phyloP scores from a whole-genome alignment of 1,140 invertebrate species.

The Cyphomyrmex costatus region DNA sequence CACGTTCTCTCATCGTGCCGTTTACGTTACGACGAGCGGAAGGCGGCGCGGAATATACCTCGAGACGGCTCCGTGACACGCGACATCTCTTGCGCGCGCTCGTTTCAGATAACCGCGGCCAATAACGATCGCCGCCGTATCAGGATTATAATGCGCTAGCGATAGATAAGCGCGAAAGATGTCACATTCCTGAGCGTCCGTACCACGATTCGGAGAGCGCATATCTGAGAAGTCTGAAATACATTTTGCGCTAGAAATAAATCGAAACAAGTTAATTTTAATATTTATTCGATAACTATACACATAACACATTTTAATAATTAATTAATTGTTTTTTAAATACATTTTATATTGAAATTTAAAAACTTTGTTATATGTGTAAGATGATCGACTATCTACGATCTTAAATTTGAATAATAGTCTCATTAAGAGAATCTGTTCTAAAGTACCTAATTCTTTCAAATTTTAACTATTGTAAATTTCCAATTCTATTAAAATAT shows the following conservation, averaged over 20 bases:
- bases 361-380: not conserved
- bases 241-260: not conserved
- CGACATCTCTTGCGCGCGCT: not conserved
- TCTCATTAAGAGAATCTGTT: not conserved
- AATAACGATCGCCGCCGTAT: conserved; percentile 14
- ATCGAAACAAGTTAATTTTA: not conserved
- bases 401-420: not conserved
- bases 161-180: not conserved
- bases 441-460: no score
- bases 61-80: conserved; percentile 19
- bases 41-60: conserved; percentile 19
- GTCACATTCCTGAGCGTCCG: not conserved
- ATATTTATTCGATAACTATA: not conserved
- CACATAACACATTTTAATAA: not conserved
- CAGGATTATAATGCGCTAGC: not conserved
- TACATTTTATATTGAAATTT: not conserved
- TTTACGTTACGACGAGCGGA: conserved; percentile 41
- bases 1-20: conserved; percentile 21
- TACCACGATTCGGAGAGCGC: not conserved
- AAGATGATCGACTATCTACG: not conserved
- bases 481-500: not conserved
- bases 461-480: not conserved
- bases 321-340: not conserved
- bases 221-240: not conserved
- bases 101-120: conserved; percentile 31